Evolutionary conservation across 2,113 vertebrate genomes (phyloP).

Genomic region (Peromyscus leucopus): DNA sequence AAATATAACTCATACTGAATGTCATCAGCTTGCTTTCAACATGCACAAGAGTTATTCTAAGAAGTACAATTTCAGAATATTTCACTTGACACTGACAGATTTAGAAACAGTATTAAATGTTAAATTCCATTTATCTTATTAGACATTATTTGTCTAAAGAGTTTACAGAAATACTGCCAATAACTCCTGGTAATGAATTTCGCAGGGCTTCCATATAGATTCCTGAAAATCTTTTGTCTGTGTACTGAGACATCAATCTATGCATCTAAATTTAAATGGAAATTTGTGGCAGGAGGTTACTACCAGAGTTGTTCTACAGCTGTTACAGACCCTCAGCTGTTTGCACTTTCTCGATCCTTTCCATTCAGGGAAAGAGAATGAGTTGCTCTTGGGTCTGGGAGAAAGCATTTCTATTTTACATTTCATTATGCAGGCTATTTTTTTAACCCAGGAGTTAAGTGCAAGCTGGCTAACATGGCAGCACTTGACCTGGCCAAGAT

Average conservation of each 20-base stretch:
- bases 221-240: constrained; percentile 39
- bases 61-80: neutral
- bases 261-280: constrained; percentile 59
- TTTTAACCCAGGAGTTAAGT: constrained; percentile 59
- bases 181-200: constrained; percentile 22
- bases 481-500: constrained; percentile 31
- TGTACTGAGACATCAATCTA: neutral
- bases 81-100: neutral
- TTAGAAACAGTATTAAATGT: neutral
- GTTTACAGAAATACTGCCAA: neutral
- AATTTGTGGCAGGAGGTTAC: neutral
- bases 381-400: neutral
- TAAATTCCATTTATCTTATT: neutral
- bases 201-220: neutral
- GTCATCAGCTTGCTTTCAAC: neutral
- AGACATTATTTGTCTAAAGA: neutral
- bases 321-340: constrained; percentile 45
- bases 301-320: constrained; percentile 42
- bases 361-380: constrained; percentile 13
- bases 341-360: constrained; percentile 24
- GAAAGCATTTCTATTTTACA: constrained; percentile 26
- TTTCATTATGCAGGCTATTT: constrained; percentile 58
- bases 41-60: neutral
- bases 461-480: constrained; percentile 45
- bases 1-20: constrained; percentile 2